Evolutionary conservation across 2,888 invertebrate genomes (phyloP), one percentile per base, ranked within the genome.

Genomic region (Idaea dimidiata): DNA sequence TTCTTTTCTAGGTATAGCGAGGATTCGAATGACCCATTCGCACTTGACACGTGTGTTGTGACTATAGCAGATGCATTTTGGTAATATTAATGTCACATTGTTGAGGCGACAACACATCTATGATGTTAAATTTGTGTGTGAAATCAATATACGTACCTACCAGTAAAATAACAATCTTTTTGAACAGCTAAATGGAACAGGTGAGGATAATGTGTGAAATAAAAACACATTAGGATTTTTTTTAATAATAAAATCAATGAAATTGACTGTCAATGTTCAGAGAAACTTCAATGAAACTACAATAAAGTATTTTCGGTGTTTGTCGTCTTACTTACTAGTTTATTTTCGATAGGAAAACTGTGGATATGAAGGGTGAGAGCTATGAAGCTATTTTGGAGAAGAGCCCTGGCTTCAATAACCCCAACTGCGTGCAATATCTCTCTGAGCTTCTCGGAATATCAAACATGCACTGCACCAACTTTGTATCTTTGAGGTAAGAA

Each of bases 371-470:
- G 88, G 95, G 95, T 80, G 95, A 95, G 88, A 94, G 94, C 82
- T 97, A 95, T 94, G 96, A 97, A 93, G 95, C 95, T 76, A 95
- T 97, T 84, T 93, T 97, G 91, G 95, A 95, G 93, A 95, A 95
- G 93, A 96, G 96, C 82, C 94, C 96, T 78, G 97, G 96, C 84
- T 97, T 97, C 94, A 95, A 96, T 94, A 97, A 97, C 93, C 97
- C 97, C 71, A 97, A 96, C 94, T 96, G 96, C 94, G 95, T 96
- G 86, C 95, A 96, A 88, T 95, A 95, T 92, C 94, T 97, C 74
- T 95, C 95, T 77, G 95, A 95, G 86, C 93, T 94, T 74, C 94
- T 97, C 90, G 95, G 96, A 66, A 94, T 97, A 76, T 93, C 95
- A 75, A 94, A 94, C 79, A 93, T 94, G 79, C 95, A 95, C 75